Percentiles rank a stretch among this genome's conserved stretches.
Evolutionary conservation across 2,113 vertebrate genomes (phyloP).

Genomic region (Callospermophilus lateralis): DNA sequence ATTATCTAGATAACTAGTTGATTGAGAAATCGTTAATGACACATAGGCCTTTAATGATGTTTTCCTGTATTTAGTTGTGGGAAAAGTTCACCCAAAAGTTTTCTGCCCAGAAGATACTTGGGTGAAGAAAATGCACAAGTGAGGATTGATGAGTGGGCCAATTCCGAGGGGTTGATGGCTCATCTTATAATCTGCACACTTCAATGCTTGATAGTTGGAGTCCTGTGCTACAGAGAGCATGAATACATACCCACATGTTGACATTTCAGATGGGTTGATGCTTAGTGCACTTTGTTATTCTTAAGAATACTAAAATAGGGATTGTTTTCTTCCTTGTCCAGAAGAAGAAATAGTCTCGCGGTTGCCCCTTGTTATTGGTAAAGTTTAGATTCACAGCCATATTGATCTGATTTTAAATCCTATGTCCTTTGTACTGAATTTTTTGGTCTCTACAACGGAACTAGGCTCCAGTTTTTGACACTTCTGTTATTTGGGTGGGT

Average conservation of each 20-base stretch:
- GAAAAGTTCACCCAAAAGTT: slow-evolving; percentile 30
- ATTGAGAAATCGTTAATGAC: background rate
- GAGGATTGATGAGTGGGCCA: background rate
- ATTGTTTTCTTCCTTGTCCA: background rate
- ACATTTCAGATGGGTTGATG: slow-evolving; percentile 13
- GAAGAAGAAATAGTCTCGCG: background rate
- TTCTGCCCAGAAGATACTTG: background rate
- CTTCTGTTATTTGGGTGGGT: background rate
- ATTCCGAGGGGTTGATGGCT: background rate
- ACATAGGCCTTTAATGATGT: background rate
- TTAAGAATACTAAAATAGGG: background rate
- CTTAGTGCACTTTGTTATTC: background rate
- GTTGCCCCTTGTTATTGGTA: background rate
- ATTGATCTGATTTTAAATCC: slow-evolving; percentile 4
- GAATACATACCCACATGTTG: background rate
- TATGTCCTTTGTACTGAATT: background rate
- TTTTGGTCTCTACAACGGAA: background rate
- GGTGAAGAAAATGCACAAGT: no score
- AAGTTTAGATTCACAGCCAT: background rate
- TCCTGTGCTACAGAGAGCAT: background rate
- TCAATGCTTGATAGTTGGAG: background rate
- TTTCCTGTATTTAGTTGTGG: background rate
- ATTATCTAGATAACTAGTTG: background rate
- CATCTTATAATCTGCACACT: background rate
- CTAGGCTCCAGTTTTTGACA: slow-evolving; percentile 8